Conservation (phyloP, 2,113 vertebrate genomes). For the Vulpes ferrilata region DNA sequence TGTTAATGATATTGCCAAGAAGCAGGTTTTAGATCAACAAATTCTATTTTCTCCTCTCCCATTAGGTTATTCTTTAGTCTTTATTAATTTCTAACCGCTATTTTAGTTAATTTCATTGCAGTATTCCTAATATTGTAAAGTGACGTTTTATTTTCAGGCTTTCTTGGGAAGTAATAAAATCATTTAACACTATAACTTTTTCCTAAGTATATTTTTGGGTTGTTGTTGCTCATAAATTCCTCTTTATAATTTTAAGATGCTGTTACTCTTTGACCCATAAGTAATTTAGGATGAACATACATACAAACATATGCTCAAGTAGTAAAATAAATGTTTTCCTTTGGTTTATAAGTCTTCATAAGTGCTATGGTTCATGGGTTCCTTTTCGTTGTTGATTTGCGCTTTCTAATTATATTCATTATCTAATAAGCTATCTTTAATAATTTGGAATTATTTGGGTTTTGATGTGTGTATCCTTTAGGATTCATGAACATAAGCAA, state of each 20-base stretch:
- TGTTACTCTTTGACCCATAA: not conserved
- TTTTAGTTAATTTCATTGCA: not conserved
- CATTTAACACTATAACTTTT: not conserved
- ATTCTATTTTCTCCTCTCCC: not conserved
- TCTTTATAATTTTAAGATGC: not conserved
- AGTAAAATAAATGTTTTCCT: not conserved
- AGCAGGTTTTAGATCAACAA: not conserved
- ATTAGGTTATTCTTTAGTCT: slow-evolving; percentile 30
- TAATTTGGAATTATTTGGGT: not conserved
- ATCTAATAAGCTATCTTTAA: not conserved
- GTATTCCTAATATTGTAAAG: not conserved
- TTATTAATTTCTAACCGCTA: slow-evolving; percentile 10
- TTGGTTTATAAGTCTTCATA: not conserved
- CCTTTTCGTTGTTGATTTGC: not conserved
- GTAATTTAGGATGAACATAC: not conserved
- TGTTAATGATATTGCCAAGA: not conserved
- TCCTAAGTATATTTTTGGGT: not conserved
- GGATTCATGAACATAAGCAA: not conserved
- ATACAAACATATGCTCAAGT: not conserved
- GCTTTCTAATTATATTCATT: not conserved
- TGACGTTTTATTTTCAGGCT: not conserved
- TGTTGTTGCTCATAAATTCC: not conserved
- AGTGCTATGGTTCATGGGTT: not conserved
- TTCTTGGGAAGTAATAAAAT: not conserved
- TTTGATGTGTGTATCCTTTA: not conserved